Evolutionary conservation across 2,113 vertebrate genomes (phyloP).

Genomic region (Nothocercus julius): DNA sequence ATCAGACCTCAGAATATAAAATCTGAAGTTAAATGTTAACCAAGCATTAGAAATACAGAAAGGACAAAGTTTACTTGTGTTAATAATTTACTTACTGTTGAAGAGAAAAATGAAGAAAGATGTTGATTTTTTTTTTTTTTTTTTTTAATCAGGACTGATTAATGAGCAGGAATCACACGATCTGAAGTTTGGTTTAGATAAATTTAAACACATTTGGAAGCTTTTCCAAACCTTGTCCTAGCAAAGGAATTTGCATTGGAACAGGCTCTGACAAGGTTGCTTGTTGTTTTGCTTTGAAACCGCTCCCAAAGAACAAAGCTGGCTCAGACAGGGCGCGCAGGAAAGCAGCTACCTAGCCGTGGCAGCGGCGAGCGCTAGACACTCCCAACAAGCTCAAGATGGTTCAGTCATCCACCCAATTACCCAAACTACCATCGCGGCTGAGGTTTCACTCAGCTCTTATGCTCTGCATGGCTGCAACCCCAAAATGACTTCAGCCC

Average conservation of each 20-base stretch:
- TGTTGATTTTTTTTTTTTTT: neutral
- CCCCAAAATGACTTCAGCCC: neutral
- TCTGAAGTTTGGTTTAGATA: neutral
- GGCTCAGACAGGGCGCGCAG: neutral
- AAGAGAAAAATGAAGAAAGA: neutral
- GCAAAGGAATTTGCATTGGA: neutral
- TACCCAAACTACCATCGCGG: neutral
- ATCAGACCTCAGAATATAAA: neutral
- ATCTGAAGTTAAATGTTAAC: slow-evolving; percentile 22
- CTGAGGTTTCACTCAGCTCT: neutral
- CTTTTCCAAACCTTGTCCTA: neutral
- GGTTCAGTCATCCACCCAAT: neutral
- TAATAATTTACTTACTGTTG: neutral
- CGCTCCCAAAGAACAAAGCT: neutral
- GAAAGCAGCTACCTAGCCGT: neutral
- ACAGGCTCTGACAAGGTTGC: neutral
- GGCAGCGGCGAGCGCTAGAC: neutral
- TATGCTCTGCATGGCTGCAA: neutral
- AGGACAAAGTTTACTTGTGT: neutral
- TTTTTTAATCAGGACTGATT: neutral
- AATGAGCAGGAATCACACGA: neutral
- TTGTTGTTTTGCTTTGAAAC: neutral
- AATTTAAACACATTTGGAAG: neutral
- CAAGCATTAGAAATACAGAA: neutral
- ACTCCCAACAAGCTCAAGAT: neutral